Evolutionary conservation across 2,797 vertebrate species (phyloP).

Genomic region (Dicrostonyx torquatus): DNA sequence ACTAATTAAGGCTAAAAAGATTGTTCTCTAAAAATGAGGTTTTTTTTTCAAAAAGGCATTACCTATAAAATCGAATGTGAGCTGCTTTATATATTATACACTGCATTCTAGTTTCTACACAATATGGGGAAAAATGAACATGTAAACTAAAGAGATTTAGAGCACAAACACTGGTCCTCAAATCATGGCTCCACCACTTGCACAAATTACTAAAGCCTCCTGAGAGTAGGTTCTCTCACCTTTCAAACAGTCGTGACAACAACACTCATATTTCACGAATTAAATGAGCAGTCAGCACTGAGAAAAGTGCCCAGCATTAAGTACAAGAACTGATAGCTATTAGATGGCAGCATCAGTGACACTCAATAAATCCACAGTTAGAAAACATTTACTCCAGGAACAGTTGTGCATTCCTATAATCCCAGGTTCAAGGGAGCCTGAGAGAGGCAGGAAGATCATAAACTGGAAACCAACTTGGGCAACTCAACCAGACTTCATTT

Average conservation of each 20-base stretch:
- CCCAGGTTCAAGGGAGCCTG: background rate
- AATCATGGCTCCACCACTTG: background rate
- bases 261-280: background rate
- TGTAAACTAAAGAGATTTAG: background rate
- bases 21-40: background rate
- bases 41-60: background rate
- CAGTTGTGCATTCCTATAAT: background rate
- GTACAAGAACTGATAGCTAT: background rate
- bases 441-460: background rate
- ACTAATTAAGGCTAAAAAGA: slow-evolving; percentile 19
- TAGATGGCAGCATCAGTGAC: background rate
- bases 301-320: slow-evolving; percentile 30
- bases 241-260: background rate
- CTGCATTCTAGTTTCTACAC: background rate
- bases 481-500: background rate
- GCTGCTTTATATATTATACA: background rate
- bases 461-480: background rate
- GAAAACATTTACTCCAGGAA: background rate
- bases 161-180: background rate
- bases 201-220: background rate
- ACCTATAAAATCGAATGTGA: slow-evolving; percentile 18
- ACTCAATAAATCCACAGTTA: background rate
- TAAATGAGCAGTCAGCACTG: slow-evolving; percentile 26
- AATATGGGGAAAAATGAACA: background rate
- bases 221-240: background rate